These are phyloP conservation scores for Penelope pileata DNA, from an alignment of 2,113 vertebrate genomes.

Conservation along the genomic window DNA sequence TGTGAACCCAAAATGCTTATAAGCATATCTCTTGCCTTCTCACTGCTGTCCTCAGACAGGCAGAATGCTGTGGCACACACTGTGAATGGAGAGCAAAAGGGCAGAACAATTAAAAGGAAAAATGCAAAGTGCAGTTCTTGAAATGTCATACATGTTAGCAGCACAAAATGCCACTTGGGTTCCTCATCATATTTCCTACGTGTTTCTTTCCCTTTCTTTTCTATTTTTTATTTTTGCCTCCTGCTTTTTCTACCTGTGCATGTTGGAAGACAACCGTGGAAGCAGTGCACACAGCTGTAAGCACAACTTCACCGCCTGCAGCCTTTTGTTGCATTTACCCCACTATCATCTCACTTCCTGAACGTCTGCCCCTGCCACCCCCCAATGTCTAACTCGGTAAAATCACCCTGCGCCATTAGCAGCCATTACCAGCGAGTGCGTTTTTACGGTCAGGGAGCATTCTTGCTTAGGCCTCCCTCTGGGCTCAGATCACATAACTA, in stretches of 20 bases:
- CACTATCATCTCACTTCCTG: constrained; percentile 42
- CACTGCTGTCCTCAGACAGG: neutral
- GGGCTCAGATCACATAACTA: constrained; percentile 58
- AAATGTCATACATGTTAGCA: constrained; percentile 37
- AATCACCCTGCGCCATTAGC: constrained; percentile 74
- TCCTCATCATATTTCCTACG: neutral
- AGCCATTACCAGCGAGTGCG: constrained; percentile 76
- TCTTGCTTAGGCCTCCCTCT: constrained; percentile 59
- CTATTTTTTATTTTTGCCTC: neutral
- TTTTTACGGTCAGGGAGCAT: constrained; percentile 83
- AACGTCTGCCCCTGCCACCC: neutral
- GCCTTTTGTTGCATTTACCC: neutral
- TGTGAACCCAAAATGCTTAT: neutral
- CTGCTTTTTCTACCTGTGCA: accelerated
- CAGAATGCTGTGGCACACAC: neutral
- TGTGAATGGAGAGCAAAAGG: neutral
- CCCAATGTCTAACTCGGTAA: neutral
- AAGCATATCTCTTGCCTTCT: neutral
- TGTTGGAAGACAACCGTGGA: neutral
- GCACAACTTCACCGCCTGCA: neutral
- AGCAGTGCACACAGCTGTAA: neutral
- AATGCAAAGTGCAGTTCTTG: constrained; percentile 1
- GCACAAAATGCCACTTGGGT: constrained; percentile 19
- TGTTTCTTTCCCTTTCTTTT: neutral
- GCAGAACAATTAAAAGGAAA: constrained; percentile 31